A percentile compares a stretch with the other conserved stretches of the same genome.
These are phyloP conservation scores for Psittacula cyanocephala DNA, from an alignment of 2,113 vertebrate species.

Conservation along the genomic window DNA sequence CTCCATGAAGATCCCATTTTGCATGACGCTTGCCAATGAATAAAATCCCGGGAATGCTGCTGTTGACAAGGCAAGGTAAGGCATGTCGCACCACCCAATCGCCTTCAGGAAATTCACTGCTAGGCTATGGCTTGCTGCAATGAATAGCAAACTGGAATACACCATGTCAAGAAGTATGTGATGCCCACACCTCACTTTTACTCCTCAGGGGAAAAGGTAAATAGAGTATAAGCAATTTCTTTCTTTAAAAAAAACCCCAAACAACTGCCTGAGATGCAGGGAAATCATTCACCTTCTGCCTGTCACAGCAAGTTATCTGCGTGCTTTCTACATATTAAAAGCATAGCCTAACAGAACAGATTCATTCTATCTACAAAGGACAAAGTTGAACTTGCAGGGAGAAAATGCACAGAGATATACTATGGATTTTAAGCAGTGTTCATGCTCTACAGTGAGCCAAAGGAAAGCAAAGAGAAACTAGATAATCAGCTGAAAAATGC, in stretches of 20 bases:
- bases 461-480: not conserved
- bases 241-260: not conserved
- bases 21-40: not conserved
- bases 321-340: not conserved
- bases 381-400: not conserved
- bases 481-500: not conserved
- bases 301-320: conserved; percentile 35
- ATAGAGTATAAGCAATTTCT: not conserved
- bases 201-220: conserved; percentile 41
- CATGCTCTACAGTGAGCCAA: not conserved
- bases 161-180: not conserved
- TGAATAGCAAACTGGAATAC: not conserved
- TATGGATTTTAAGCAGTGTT: not conserved
- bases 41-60: not conserved
- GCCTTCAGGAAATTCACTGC: not conserved
- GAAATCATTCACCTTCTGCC: conserved; percentile 34
- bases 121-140: not conserved
- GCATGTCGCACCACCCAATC: not conserved
- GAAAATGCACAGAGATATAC: not conserved
- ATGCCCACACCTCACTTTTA: not conserved
- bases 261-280: not conserved
- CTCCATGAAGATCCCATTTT: not conserved
- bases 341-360: not conserved
- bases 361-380: not conserved
- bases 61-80: not conserved